Conservation (phyloP, 2,888 invertebrate species). For the Himalopsyche japonica region DNA sequence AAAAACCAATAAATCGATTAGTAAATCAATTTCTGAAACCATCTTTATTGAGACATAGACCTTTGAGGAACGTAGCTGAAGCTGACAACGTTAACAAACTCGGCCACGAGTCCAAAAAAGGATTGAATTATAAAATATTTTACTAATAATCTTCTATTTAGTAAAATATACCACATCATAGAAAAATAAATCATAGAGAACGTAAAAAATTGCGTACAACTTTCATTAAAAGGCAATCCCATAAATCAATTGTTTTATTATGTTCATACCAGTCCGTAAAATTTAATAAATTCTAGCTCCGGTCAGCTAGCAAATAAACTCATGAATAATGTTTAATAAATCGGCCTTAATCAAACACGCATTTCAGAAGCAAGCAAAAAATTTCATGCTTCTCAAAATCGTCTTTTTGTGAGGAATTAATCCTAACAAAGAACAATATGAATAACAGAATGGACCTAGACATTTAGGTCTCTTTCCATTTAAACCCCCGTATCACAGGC, state of each 20-base stretch:
- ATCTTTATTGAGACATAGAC: no score
- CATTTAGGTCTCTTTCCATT: neutral
- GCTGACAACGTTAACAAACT: no score
- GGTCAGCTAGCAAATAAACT: neutral
- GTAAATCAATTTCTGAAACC: no score
- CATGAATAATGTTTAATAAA: neutral
- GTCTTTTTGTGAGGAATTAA: neutral
- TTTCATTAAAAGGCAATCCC: neutral
- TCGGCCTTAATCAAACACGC: neutral
- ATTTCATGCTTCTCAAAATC: neutral
- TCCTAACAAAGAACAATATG: neutral
- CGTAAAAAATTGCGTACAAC: neutral
- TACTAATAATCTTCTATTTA: neutral
- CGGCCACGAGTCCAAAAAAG: no score
- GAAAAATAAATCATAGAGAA: neutral
- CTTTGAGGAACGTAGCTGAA: no score
- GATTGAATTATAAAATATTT: neutral
- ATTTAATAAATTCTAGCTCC: neutral
- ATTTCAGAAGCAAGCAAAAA: neutral
- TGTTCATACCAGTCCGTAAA: neutral
- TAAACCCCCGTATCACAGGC: neutral
- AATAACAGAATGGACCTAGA: neutral
- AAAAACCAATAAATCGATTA: no score
- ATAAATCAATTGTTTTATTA: neutral
- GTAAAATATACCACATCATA: neutral